Evolutionary conservation across 2,113 vertebrate species (phyloP), one percentile per base, ranked within the genome.

Genomic region (Strigops habroptila): DNA sequence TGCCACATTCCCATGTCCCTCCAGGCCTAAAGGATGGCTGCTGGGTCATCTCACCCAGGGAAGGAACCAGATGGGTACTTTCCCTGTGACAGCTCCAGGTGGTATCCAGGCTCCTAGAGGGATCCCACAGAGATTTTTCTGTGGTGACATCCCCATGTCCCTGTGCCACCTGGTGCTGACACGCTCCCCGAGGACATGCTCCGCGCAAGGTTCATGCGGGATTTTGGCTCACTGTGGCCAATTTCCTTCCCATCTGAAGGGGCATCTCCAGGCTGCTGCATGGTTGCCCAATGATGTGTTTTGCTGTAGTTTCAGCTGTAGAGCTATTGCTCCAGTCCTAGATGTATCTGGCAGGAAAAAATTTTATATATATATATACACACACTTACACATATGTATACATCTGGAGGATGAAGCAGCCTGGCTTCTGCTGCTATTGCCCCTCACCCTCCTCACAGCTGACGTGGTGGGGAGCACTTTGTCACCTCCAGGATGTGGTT

Each of bases 321-420:
- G 71, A 68, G 30, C 21, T 43, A 4, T 1, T 35, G 77, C 59
- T 62, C 21, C 24, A 21, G 28, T 52, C 71, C 73, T 62, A 52
- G 33, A 49, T 4, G 9, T 19, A 35, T 37, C 82, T 85, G 68
- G 22, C 46, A 69, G 71, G 59, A 52, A 5, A 0, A 13, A 33
- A 28, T 28, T 39, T 7, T 43, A n/a, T 24, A 15, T 12, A 22
- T 5, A 28, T 1, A 6, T 19, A 33, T 0, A 7, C 14, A 30
- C 3, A 41, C 2, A 22, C 0, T 10, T 12, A 30, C 2, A 35
- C 1, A 18, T 0, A 9, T 7, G 1, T 6, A 25, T 17, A 18
- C 9, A 33, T 16, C 31, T 12, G 69, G 48, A 64, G 60, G 88
- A 46, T 6, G 57, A 25, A 67, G 57, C 64, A 71, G 63, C 33